Evolutionary conservation across 2,888 invertebrate species (phyloP).

Genomic region (Parochlus steinenii): DNA sequence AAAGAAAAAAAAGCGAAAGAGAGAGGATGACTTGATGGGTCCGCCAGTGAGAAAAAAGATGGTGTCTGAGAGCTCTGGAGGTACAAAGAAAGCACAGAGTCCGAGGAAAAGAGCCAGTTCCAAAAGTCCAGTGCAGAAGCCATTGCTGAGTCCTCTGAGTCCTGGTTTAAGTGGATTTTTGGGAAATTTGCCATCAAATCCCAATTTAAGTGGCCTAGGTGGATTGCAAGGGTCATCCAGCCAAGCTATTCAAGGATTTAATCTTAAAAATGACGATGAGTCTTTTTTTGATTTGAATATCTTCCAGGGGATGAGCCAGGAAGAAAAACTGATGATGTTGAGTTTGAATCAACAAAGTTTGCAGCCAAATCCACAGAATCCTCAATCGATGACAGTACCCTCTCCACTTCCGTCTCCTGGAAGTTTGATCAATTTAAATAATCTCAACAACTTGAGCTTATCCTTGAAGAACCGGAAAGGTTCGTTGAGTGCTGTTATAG

Average conservation of each 20-base stretch:
- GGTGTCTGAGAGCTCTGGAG: too few relatives aligned
- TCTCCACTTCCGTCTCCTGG: constrained; percentile 8
- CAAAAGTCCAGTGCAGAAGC: too few relatives aligned
- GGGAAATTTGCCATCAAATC: too few relatives aligned
- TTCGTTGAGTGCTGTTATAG: constrained; percentile 70
- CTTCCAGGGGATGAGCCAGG: neutral
- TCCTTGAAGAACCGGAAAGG: constrained; percentile 52
- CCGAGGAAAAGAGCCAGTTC: too few relatives aligned
- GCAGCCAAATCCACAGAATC: too few relatives aligned
- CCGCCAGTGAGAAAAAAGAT: constrained; percentile 38
- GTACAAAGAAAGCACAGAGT: too few relatives aligned
- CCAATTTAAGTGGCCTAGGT: too few relatives aligned
- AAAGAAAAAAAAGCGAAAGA: constrained; percentile 59
- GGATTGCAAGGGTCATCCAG: constrained; percentile 13
- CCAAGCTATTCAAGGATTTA: neutral
- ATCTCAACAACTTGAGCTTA: constrained; percentile 40
- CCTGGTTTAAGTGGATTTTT: too few relatives aligned
- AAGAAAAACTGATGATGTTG: neutral
- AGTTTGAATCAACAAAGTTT: neutral
- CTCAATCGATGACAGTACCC: constrained; percentile 1
- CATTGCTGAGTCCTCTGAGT: too few relatives aligned
- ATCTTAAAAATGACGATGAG: too few relatives aligned
- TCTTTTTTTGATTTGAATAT: too few relatives aligned
- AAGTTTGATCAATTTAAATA: constrained; percentile 20
- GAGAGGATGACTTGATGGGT: constrained; percentile 63